Evolutionary conservation across 2,888 invertebrate genomes (phyloP), one percentile per base, ranked within the genome.

Genomic region (Epinotia bilunana): DNA sequence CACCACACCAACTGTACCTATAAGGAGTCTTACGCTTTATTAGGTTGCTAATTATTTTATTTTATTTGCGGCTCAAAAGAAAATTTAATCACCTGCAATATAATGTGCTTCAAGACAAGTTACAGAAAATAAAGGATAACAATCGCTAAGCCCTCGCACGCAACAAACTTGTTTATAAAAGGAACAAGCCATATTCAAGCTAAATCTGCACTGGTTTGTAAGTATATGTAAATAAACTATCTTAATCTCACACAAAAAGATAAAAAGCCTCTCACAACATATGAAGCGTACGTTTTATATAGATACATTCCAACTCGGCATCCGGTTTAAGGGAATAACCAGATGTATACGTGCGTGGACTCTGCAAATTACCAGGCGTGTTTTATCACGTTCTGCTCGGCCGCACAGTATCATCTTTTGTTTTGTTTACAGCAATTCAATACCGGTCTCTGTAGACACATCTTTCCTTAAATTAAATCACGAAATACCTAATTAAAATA

Each of bases 291-390:
- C 49, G 64, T 53, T 61, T 73, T 77, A 78, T 79, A 79, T 81
- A 80, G 82, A 84, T 86, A 87, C 84, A 81, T 78, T 73, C 77
- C 73, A 65, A 78, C 79, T 73, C 76, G 76, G 82, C 81, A 87
- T 91, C 91, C 91, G 91, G 90, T 90, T 90, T 87, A 87, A 83
- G 87, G 89, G 90, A 83, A 89, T 90, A 91, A 89, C 91, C 91
- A 88, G 83, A 85, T 80, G 76, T 74, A 77, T 83, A 90, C 89
- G 89, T 90, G 90, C 79, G 76, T 78, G 69, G 86, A 87, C 82
- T 89, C 74, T 75, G 83, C 84, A 88, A 91, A 87, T 88, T 86
- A 81, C 77, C 81, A 81, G 85, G 84, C 86, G 83, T 82, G 79
- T 78, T 80, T 55, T 78, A 80, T 84, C 85, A 86, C 83, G 83